These are phyloP conservation scores for Gopherus evgoodei DNA, from an alignment of 2,113 vertebrate species.

Conservation along the genomic window DNA sequence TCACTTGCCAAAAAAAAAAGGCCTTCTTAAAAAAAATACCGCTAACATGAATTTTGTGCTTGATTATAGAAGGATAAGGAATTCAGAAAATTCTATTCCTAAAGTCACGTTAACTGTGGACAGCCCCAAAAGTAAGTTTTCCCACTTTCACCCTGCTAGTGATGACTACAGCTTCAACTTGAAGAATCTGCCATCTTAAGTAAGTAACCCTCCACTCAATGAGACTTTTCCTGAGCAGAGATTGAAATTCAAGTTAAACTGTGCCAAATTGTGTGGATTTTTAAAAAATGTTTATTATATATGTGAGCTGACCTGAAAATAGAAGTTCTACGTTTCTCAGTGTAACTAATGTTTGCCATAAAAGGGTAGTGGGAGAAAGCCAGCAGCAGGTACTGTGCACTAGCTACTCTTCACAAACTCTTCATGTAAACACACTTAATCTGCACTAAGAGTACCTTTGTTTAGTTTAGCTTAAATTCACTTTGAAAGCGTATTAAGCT, in stretches of 20 bases:
- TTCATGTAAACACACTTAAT: neutral
- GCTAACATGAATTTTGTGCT: conserved; percentile 42
- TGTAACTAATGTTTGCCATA: conserved; percentile 54
- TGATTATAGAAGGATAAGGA: conserved; percentile 7
- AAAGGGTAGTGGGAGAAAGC: conserved; percentile 38
- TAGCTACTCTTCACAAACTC: neutral
- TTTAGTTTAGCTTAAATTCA: neutral
- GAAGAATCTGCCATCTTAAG: conserved; percentile 35
- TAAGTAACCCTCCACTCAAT: conserved; percentile 27
- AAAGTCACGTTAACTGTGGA: conserved; percentile 61
- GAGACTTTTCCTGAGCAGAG: conserved; percentile 56
- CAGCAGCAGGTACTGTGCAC: neutral
- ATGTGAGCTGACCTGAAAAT: conserved; percentile 62
- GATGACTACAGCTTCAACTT: conserved; percentile 2
- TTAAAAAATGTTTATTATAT: conserved; percentile 65
- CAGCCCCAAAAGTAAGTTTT: conserved; percentile 52
- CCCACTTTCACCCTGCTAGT: conserved; percentile 17
- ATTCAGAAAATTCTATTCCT: conserved; percentile 64
- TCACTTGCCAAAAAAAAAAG: neutral
- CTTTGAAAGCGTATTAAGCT: too few relatives aligned
- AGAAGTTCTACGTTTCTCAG: conserved; percentile 40
- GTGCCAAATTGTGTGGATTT: conserved; percentile 58
- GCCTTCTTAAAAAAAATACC: conserved; percentile 39
- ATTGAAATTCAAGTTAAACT: conserved; percentile 39
- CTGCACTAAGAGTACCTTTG: neutral